Evolutionary conservation across 2,888 invertebrate species (phyloP), one percentile per base, ranked within the genome.

Genomic region (Lomographa bimaculata): DNA sequence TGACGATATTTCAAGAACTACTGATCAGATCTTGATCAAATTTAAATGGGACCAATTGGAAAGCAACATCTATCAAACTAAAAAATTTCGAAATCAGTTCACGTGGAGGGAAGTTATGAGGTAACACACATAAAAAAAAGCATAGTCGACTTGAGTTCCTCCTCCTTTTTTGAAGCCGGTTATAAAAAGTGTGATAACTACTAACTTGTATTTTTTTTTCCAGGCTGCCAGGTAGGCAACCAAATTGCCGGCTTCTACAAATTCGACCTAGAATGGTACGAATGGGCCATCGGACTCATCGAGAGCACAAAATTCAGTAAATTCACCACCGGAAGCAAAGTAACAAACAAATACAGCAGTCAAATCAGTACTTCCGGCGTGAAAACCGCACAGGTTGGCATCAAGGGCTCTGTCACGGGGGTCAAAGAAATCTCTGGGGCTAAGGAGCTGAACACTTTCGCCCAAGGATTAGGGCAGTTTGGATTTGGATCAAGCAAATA

Each of bases 221-320:
- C 78, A 90, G 90, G 87, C 8, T 92, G 92, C 54, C 90, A 90
- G 32, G 63, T 72, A 1, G 82, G 89, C 4, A 90, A 91, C 61
- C 91, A 91, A 34, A 63, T 91, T 0, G 91, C 91, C 2, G 89
- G 85, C 1, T 92, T 92, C 83, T 89, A 87, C 74, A 91, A 90
- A 51, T 92, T 92, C 58, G 92, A 92, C 64, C 57, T 91, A 1
- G 90, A 90, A 59, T 92, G 92, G 92, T 90, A 90, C 69, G 73
- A 87, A 55, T 89, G 87, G 83, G 81, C 86, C 0, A 84, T 89
- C 12, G 85, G 89, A 0, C 60, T 86, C 0, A 66, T 79, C 5
- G 85, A 87, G 38, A 84, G 84, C 54, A 71, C 75, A 0, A 57
- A 83, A 1, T 89, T 81, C 64, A 63, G 78, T 0, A 70, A 80